A percentile compares a stretch with the other conserved stretches of the same genome.
Evolutionary conservation across 2,888 invertebrate species (phyloP).

Genomic region (Neoascia interrupta): DNA sequence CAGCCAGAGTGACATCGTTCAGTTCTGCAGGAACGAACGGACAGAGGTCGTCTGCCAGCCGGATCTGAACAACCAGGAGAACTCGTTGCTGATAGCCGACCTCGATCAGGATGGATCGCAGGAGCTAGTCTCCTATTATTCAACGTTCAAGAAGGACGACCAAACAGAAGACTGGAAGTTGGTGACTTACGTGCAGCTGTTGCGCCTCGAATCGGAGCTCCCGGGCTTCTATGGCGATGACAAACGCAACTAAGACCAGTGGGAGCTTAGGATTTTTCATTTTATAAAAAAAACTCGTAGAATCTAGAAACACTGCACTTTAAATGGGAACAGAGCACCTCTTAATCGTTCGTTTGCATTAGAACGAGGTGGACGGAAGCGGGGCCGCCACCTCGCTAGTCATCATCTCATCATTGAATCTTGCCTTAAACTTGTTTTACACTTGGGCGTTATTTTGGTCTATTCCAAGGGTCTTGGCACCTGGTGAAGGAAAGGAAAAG

Average conservation of each 20-base stretch:
- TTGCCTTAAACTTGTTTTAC: slow-evolving; percentile 32
- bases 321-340: slow-evolving; percentile 45
- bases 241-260: slow-evolving; percentile 50
- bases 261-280: slow-evolving; percentile 9
- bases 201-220: slow-evolving; percentile 86
- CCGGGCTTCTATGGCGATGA: slow-evolving; percentile 84
- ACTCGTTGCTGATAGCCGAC: slow-evolving; percentile 87
- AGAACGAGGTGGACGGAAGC: too few species aligned
- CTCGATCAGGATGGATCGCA: slow-evolving; percentile 88
- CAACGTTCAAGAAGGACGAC: slow-evolving; percentile 81
- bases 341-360: too few species aligned
- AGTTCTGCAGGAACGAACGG: slow-evolving; percentile 83
- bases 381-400: not conserved
- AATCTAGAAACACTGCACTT: slow-evolving; percentile 49
- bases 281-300: slow-evolving; percentile 29
- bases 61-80: slow-evolving; percentile 86
- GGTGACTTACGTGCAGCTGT: slow-evolving; percentile 85
- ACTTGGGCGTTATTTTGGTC: not conserved
- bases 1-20: slow-evolving; percentile 88
- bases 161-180: slow-evolving; percentile 82
- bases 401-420: slow-evolving; percentile 31
- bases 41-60: slow-evolving; percentile 84
- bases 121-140: slow-evolving; percentile 88
- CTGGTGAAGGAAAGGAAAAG: too few species aligned
- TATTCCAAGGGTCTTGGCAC: too few species aligned